Evolutionary conservation across 2,888 invertebrate genomes (phyloP).

Genomic region (Lysandra bellargus): DNA sequence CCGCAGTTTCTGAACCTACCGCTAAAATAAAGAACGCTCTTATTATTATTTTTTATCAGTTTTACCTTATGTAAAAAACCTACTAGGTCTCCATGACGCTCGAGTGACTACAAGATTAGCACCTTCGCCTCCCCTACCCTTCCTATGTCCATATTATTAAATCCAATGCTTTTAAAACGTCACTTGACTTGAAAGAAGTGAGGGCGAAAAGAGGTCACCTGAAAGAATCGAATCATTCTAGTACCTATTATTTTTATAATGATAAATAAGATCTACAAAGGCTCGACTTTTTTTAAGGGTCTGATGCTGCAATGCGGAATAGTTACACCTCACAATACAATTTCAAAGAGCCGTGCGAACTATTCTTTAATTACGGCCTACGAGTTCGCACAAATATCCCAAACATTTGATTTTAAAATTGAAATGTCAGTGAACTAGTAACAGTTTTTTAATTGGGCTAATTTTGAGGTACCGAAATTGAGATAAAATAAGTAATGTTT

Average conservation of each 20-base stretch:
- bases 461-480: not conserved
- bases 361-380: constrained; percentile 1
- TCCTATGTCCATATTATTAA: not conserved
- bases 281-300: not conserved
- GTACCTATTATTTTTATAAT: too few species aligned
- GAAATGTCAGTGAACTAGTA: constrained; percentile 23
- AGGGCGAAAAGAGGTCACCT: not conserved
- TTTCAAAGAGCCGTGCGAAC: constrained; percentile 23
- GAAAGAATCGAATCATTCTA: too few species aligned
- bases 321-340: not conserved
- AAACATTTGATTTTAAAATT: constrained; percentile 18
- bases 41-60: too few species aligned
- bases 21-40: too few species aligned
- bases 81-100: too few species aligned
- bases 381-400: constrained; percentile 7
- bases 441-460: constrained; percentile 23
- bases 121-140: too few species aligned
- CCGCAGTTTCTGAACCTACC: too few species aligned
- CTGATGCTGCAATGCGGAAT: not conserved
- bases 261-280: too few species aligned
- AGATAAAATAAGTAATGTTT: constrained; percentile 4
- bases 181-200: not conserved
- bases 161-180: not conserved
- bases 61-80: too few species aligned
- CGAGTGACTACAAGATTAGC: too few species aligned